Evolutionary conservation across 2,113 vertebrate genomes (phyloP).

Genomic region (Petaurus breviceps): DNA sequence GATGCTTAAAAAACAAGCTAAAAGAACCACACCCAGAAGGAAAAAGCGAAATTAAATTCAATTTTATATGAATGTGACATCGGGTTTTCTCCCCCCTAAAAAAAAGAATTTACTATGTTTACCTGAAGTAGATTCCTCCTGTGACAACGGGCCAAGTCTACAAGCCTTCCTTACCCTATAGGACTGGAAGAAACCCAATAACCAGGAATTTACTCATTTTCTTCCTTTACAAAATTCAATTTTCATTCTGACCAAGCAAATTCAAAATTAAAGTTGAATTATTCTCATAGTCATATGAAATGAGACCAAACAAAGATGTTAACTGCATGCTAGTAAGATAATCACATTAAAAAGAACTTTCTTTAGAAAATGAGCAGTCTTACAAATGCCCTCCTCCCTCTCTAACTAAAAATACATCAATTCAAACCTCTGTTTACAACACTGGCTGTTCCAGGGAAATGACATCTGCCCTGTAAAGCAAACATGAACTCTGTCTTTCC

Average conservation of each 20-base stretch:
- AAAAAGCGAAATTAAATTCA: not conserved
- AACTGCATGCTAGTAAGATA: constrained; percentile 22
- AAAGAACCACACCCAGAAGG: not conserved
- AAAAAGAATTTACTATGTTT: not conserved
- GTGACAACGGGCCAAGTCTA: constrained; percentile 48
- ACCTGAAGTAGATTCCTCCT: constrained; percentile 33
- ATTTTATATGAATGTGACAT: constrained; percentile 26
- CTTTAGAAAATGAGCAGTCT: not conserved
- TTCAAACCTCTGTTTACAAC: constrained; percentile 55
- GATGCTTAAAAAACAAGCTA: not conserved
- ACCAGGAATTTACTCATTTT: constrained; percentile 27
- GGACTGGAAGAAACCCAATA: not conserved
- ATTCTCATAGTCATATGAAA: constrained; percentile 28
- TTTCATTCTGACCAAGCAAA: constrained; percentile 33
- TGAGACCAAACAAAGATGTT: constrained; percentile 40
- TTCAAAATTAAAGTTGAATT: constrained; percentile 41
- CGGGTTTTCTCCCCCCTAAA: not conserved
- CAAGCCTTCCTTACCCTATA: constrained; percentile 41
- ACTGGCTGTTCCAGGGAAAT: constrained; percentile 12
- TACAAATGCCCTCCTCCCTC: constrained; percentile 13
- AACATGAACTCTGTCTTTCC: not conserved
- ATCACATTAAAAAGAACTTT: constrained; percentile 38
- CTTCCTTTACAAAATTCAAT: constrained; percentile 30
- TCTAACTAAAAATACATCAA: constrained; percentile 28
- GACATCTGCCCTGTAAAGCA: constrained; percentile 7